Conservation (phyloP, 2,797 vertebrate genomes). For the Gila robusta region DNA sequence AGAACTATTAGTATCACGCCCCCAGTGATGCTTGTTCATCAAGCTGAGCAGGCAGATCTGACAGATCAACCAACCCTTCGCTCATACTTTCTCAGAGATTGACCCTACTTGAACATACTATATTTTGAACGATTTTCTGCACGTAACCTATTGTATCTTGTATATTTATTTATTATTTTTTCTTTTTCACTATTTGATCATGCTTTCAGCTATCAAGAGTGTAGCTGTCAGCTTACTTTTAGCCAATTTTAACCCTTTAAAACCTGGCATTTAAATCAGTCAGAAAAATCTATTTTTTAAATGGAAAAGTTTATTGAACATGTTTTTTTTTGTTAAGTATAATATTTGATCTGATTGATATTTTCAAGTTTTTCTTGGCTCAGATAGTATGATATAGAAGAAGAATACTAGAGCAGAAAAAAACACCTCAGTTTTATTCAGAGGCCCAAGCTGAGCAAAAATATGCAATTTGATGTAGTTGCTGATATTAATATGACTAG, state of each 20-base stretch:
- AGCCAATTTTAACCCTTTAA: not conserved
- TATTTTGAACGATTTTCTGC: not conserved
- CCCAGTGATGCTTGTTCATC: conserved; percentile 49
- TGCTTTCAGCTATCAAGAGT: not conserved
- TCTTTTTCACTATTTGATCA: not conserved
- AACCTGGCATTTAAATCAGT: not conserved
- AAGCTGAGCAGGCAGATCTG: conserved; percentile 66
- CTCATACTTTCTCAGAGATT: conserved; percentile 1
- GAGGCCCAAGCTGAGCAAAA: not conserved
- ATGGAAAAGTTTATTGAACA: not conserved
- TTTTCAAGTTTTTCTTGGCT: not conserved
- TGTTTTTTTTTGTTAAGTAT: not conserved
- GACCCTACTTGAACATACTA: conserved; percentile 1
- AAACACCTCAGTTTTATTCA: not conserved
- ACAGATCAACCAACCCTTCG: conserved; percentile 46
- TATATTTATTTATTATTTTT: not conserved
- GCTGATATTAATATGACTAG: not conserved
- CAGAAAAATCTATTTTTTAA: not conserved
- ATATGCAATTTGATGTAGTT: not conserved
- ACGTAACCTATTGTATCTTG: not conserved
- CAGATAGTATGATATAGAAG: not conserved
- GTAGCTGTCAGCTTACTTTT: not conserved
- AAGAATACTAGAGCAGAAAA: not conserved
- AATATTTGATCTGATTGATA: not conserved
- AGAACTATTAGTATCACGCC: conserved; percentile 13